Evolutionary conservation across 2,113 vertebrate genomes (phyloP).

Genomic region (Microtus pennsylvanicus): DNA sequence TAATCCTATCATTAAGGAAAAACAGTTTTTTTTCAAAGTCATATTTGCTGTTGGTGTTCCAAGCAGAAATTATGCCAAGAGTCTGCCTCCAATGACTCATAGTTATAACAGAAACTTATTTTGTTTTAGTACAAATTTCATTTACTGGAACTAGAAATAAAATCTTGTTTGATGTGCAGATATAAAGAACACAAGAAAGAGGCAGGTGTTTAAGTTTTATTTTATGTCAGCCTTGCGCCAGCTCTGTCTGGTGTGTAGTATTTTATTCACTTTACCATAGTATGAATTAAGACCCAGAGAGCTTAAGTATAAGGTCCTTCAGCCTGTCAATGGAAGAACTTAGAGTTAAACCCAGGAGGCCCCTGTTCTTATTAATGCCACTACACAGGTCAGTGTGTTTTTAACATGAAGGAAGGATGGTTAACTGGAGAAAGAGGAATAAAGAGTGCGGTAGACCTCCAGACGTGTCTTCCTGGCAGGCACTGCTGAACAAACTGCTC

Average conservation of each 20-base stretch:
- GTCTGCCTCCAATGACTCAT: slow-evolving; percentile 23
- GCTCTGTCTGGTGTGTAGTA: background rate
- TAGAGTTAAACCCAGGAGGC: background rate
- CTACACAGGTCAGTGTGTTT: background rate
- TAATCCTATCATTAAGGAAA: slow-evolving; percentile 15
- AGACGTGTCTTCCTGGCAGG: background rate
- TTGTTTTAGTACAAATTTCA: background rate
- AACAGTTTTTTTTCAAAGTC: slow-evolving; percentile 7
- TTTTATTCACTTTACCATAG: background rate
- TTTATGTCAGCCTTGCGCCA: background rate
- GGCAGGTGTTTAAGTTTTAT: background rate
- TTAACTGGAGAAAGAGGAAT: background rate
- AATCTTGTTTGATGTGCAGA: slow-evolving; percentile 11
- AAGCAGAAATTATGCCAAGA: background rate
- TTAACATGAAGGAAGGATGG: background rate
- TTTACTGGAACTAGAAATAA: background rate
- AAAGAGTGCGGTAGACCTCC: background rate
- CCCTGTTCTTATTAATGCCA: background rate
- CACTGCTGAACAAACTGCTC: background rate
- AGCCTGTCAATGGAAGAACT: background rate
- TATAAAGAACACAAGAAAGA: background rate
- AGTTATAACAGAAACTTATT: background rate
- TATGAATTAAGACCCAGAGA: background rate
- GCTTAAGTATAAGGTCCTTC: background rate
- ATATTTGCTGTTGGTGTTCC: slow-evolving; percentile 30